Percentiles rank a stretch among this genome's conserved stretches.
These are phyloP conservation scores for Phalacrocorax aristotelis DNA, from an alignment of 2,113 vertebrate genomes.

Conservation along the genomic window DNA sequence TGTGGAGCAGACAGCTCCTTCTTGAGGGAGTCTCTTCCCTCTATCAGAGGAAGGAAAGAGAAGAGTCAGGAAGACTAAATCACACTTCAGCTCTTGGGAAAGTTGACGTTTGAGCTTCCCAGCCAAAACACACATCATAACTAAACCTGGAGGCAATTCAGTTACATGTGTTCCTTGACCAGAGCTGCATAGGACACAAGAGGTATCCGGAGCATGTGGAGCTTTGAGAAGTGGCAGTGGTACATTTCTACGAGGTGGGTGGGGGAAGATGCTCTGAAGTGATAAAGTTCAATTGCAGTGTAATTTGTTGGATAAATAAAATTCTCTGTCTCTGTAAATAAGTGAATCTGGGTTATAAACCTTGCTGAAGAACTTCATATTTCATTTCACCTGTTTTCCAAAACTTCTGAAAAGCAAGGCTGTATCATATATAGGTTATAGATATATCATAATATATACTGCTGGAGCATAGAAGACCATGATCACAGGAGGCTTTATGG, in stretches of 20 bases:
- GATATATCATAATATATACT: not conserved
- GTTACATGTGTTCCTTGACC: accelerated
- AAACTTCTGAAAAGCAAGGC: not conserved
- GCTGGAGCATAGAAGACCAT: not conserved
- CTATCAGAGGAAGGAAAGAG: not conserved
- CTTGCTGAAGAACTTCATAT: not conserved
- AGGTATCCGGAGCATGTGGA: not conserved
- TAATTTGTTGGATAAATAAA: not conserved
- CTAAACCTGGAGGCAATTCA: not conserved
- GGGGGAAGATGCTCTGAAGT: not conserved
- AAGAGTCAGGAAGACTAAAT: not conserved
- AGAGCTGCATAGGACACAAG: accelerated
- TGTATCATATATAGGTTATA: not conserved
- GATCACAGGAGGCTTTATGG: not conserved
- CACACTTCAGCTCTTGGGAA: not conserved
- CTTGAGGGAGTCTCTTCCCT: not conserved
- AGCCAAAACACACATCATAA: not conserved
- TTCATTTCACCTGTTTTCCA: not conserved
- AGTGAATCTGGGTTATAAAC: not conserved
- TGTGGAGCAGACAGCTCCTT: not conserved
- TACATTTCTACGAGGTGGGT: not conserved
- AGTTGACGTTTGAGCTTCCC: not conserved
- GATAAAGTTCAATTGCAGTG: not conserved
- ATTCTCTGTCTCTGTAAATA: not conserved
- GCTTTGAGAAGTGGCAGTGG: not conserved